These are phyloP conservation scores for Andrena dorsata DNA, from an alignment of 2,888 invertebrate species.

Conservation along the genomic window DNA sequence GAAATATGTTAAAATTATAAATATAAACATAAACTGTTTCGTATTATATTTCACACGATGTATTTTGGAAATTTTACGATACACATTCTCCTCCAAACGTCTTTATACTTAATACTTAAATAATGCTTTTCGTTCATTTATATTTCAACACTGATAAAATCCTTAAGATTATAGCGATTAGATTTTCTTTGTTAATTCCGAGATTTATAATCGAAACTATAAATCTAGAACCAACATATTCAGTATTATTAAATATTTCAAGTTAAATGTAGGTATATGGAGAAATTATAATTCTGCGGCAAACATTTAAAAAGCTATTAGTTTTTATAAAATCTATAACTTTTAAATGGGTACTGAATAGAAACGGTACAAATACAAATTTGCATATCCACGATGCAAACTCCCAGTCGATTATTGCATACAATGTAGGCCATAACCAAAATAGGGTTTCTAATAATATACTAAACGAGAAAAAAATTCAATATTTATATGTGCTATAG, in stretches of 20 bases:
- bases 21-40: conserved; percentile 1
- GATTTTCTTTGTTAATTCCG: conserved; percentile 16
- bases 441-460: conserved; percentile 59
- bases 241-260: conserved; percentile 71
- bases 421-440: conserved; percentile 56
- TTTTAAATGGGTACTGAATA: conserved; percentile 39
- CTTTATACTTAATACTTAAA: neutral
- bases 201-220: conserved; percentile 35
- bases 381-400: conserved; percentile 65
- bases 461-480: conserved; percentile 53
- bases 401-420: conserved; percentile 44
- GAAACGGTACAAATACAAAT: conserved; percentile 44
- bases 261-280: conserved; percentile 40
- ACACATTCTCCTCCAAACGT: neutral
- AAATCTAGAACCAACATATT: conserved; percentile 66
- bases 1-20: conserved; percentile 35
- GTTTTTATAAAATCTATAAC: conserved; percentile 57
- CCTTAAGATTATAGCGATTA: conserved; percentile 28
- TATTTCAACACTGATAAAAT: conserved; percentile 49
- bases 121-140: conserved; percentile 3
- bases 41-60: neutral
- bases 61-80: neutral
- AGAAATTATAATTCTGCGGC: conserved; percentile 49
- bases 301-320: conserved; percentile 51
- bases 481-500: conserved; percentile 75